These are phyloP conservation scores for Drosophila mauritiana DNA, from an alignment of 1,140 invertebrate species.

Conservation along the genomic window DNA sequence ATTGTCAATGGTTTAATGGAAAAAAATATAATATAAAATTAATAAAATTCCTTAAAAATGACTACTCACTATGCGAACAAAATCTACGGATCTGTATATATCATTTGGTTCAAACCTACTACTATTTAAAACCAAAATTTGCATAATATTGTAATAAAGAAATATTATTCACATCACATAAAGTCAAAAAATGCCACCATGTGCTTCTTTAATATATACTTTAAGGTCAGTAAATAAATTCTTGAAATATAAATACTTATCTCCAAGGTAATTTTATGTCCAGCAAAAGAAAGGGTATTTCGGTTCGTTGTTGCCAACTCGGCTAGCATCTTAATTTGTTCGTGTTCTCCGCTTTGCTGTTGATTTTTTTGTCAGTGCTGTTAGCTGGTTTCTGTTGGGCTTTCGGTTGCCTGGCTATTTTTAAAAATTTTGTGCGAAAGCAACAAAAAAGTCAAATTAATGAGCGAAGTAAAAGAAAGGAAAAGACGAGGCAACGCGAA, in stretches of 20 bases:
- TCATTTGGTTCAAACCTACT: too few species aligned
- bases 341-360: constrained; percentile 24
- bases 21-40: not conserved
- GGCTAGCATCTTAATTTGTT: constrained; percentile 23
- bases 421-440: constrained; percentile 70
- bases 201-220: not conserved
- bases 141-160: too few species aligned
- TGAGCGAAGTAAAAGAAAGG: constrained; percentile 30
- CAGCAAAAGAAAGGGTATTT: constrained; percentile 16
- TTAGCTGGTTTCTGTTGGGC: constrained; percentile 55
- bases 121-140: too few species aligned
- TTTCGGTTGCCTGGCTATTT: constrained; percentile 63
- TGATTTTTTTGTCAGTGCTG: constrained; percentile 36
- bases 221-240: not conserved
- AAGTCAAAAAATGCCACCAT: too few species aligned
- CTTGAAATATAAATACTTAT: constrained; percentile 18
- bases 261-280: not conserved
- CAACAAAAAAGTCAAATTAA: constrained; percentile 55
- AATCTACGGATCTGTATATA: too few species aligned
- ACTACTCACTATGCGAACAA: too few species aligned
- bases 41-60: too few species aligned
- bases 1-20: not conserved
- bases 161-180: too few species aligned
- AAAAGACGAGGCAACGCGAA: constrained; percentile 54
- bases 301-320: constrained; percentile 17